phyloP scores from a whole-genome alignment of 1,140 invertebrate species.

The Drosophila kikkawai region DNA sequence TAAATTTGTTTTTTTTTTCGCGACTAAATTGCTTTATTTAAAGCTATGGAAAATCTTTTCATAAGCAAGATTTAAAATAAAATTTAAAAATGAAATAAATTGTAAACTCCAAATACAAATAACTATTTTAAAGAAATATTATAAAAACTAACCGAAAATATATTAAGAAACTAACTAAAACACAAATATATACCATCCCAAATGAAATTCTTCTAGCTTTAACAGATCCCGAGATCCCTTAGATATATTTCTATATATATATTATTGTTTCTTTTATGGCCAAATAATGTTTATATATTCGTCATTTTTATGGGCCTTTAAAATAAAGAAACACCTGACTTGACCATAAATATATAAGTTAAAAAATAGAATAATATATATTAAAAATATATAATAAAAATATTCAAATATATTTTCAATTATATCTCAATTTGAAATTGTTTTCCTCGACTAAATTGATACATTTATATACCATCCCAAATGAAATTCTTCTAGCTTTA shows the following conservation, averaged over 20 bases:
- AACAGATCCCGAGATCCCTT: background rate
- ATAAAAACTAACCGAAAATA: no score
- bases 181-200: background rate
- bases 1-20: background rate
- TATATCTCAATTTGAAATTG: background rate
- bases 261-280: background rate
- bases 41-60: background rate
- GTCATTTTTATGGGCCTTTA: slow-evolving; percentile 10
- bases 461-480: background rate
- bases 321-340: slow-evolving; percentile 19
- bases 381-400: background rate
- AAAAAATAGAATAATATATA: background rate
- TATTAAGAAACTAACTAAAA: no score
- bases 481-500: background rate
- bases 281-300: slow-evolving; percentile 4
- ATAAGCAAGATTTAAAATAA: background rate
- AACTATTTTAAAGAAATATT: background rate
- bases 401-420: background rate
- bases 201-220: background rate
- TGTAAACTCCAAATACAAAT: background rate
- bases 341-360: background rate
- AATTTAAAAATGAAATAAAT: background rate
- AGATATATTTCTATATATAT: no score
- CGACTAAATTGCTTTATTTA: background rate
- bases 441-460: background rate